Evolutionary conservation across 2,888 invertebrate genomes (phyloP).

Genomic region (Yponomeuta cagnagella): DNA sequence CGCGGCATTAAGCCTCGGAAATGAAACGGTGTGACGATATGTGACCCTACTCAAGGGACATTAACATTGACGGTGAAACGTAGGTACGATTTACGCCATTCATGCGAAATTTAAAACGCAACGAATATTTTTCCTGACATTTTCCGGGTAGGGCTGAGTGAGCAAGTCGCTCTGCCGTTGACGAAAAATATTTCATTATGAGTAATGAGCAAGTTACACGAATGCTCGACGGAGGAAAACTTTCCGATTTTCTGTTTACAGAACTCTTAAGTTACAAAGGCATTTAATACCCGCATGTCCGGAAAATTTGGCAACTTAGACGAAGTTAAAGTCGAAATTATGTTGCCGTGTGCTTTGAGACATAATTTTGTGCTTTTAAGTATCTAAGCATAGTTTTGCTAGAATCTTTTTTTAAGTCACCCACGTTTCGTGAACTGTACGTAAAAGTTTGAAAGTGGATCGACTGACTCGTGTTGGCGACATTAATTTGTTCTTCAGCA

Average conservation of each 20-base stretch:
- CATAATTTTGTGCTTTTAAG: background rate
- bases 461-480: no score
- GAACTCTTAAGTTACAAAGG: slow-evolving; percentile 2
- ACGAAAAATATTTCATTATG: slow-evolving; percentile 6
- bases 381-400: no score
- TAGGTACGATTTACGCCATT: slow-evolving; percentile 15
- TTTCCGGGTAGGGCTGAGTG: background rate
- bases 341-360: background rate
- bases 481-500: no score
- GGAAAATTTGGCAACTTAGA: slow-evolving; percentile 2
- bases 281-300: slow-evolving; percentile 14
- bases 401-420: no score
- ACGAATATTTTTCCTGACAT: slow-evolving; percentile 10
- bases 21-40: slow-evolving; percentile 30
- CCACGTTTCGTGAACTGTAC: no score
- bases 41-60: slow-evolving; percentile 37
- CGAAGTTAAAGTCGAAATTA: background rate
- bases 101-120: slow-evolving; percentile 4
- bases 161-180: background rate
- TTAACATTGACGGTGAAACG: slow-evolving; percentile 30
- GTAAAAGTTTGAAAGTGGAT: no score
- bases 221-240: background rate
- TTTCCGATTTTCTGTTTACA: slow-evolving; percentile 10
- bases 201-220: background rate
- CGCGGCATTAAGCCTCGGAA: slow-evolving; percentile 19